A percentile compares a stretch with the other conserved stretches of the same genome.
Evolutionary conservation across 1,140 invertebrate genomes (phyloP).

Genomic region (Penaeus chinensis): DNA sequence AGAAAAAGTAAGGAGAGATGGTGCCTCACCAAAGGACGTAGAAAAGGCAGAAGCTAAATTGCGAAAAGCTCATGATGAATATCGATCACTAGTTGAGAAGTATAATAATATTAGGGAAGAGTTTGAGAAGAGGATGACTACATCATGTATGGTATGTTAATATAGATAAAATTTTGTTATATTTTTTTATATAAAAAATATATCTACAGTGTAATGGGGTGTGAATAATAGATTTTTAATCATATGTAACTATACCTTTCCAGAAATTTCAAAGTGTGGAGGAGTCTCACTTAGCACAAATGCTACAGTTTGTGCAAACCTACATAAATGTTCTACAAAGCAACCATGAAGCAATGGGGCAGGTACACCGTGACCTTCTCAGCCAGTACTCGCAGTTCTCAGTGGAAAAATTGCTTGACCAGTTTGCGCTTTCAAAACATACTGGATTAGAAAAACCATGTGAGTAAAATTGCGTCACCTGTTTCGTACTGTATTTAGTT

Average conservation of each 20-base stretch:
- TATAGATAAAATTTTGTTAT: too few relatives aligned
- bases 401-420: slow-evolving; percentile 89
- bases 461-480: slow-evolving; percentile 20
- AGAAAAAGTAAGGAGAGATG: slow-evolving; percentile 90
- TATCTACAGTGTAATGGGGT: too few relatives aligned
- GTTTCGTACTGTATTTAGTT: too few relatives aligned
- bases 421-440: slow-evolving; percentile 90
- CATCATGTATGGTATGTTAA: slow-evolving; percentile 82
- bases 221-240: neutral
- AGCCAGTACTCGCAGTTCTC: slow-evolving; percentile 90
- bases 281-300: slow-evolving; percentile 89
- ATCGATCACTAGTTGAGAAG: slow-evolving; percentile 88
- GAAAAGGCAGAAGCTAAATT: slow-evolving; percentile 93
- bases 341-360: slow-evolving; percentile 73
- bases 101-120: slow-evolving; percentile 88
- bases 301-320: slow-evolving; percentile 93
- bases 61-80: slow-evolving; percentile 94
- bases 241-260: slow-evolving; percentile 51
- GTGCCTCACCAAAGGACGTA: slow-evolving; percentile 87
- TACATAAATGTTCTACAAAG: slow-evolving; percentile 80
- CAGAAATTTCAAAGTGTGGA: slow-evolving; percentile 93
- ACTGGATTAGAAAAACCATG: slow-evolving; percentile 92
- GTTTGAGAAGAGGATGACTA: slow-evolving; percentile 94
- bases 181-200: too few relatives aligned
- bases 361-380: slow-evolving; percentile 91